Evolutionary conservation across 2,113 vertebrate genomes (phyloP).

Genomic region (Mirza zaza): DNA sequence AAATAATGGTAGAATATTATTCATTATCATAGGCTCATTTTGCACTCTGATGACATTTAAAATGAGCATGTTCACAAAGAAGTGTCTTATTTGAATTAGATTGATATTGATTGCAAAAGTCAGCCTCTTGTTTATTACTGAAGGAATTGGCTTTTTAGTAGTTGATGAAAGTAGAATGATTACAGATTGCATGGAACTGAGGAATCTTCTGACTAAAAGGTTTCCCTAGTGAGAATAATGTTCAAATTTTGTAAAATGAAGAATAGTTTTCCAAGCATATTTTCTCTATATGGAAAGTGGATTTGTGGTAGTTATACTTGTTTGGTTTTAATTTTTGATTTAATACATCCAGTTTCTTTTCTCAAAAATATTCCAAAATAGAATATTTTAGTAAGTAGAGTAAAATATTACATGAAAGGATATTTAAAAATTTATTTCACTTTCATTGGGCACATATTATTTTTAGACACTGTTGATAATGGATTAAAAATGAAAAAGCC

Average conservation of each 20-base stretch:
- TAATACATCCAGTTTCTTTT: not conserved
- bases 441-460: not conserved
- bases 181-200: not conserved
- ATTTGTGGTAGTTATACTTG: not conserved
- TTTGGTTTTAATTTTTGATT: constrained; percentile 14
- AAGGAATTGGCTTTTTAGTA: not conserved
- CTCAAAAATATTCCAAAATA: not conserved
- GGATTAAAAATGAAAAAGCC: not conserved
- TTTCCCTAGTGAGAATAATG: not conserved
- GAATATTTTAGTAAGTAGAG: not conserved
- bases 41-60: not conserved
- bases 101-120: not conserved
- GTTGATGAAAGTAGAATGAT: not conserved
- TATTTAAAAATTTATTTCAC: not conserved
- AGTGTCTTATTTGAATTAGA: not conserved
- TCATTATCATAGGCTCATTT: not conserved
- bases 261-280: not conserved
- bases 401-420: not conserved
- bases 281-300: not conserved
- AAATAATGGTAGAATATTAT: not conserved
- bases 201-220: not conserved
- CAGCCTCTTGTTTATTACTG: not conserved
- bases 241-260: constrained; percentile 4
- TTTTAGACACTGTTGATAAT: not conserved
- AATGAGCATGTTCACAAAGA: not conserved